Conservation (phyloP, 2,888 invertebrate species). For the Acanthoscelides obtectus region DNA sequence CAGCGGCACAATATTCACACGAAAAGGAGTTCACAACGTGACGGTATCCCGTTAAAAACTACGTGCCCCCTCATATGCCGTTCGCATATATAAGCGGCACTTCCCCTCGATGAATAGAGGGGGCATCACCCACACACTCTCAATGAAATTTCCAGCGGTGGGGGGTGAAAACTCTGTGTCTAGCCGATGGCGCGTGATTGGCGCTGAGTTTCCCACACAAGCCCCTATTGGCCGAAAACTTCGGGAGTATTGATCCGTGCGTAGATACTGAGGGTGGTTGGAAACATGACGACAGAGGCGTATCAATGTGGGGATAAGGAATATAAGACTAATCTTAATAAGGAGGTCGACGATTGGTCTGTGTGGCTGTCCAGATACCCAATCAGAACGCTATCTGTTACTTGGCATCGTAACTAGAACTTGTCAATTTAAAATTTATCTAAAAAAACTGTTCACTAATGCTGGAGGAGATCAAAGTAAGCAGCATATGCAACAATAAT, state of each 20-base stretch:
- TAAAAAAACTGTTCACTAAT: too few species aligned
- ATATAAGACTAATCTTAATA: too few species aligned
- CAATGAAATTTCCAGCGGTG: constrained; percentile 55
- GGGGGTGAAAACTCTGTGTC: constrained; percentile 42
- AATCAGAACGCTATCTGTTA: too few species aligned
- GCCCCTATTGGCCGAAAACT: constrained; percentile 36
- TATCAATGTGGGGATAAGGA: too few species aligned
- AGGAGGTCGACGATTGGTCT: too few species aligned
- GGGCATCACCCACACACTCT: constrained; percentile 60
- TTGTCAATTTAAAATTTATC: too few species aligned
- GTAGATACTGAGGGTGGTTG: constrained; percentile 34
- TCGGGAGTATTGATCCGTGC: constrained; percentile 38
- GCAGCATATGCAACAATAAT: too few species aligned
- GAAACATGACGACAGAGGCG: constrained; percentile 11
- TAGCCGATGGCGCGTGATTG: constrained; percentile 36
- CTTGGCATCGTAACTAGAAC: too few species aligned
- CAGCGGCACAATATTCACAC: background rate
- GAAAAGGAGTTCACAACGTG: constrained; percentile 3
- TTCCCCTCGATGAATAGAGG: constrained; percentile 38
- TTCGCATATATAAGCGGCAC: constrained; percentile 42
- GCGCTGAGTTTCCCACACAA: constrained; percentile 35
- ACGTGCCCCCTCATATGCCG: constrained; percentile 32
- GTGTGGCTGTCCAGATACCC: too few species aligned
- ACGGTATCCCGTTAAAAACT: constrained; percentile 30
- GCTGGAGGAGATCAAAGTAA: too few species aligned